Evolutionary conservation across 53 echinoderm and acorn worm species (phyloP), one percentile per base, ranked within the genome.

Genomic region (Hippasteria phrygiana): DNA sequence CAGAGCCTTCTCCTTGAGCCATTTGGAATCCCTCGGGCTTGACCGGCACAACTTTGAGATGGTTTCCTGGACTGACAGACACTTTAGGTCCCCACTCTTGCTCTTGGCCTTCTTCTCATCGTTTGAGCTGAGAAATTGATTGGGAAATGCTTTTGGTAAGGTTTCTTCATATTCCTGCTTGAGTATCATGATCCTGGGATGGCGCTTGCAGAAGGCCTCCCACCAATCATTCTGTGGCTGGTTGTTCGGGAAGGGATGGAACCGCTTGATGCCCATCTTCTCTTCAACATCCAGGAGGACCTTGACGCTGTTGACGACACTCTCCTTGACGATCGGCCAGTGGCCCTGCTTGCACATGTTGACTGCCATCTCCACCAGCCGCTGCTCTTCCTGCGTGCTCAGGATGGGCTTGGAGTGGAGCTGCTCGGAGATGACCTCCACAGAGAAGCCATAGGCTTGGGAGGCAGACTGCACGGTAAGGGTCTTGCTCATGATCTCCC

Each of bases 291-390:
- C 85, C 53, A 85, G 54, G 37, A 85, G 85, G 38, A 64, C 71
- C 51, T 71, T 51, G 35, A 85, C 85, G 51, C 36, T 85, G 40
- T 64, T 70, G 51, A 85, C 24, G 20, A 85, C 70, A 36, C 70
- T 71, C 10, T 70, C 69, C 37, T 41, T 48, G 38, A 85, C 85
- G 36, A 51, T 26, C 14, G 38, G n/a, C 51, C 85, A 67, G 20
- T 50, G 70, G n/a, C 85, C 85, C 28, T 64, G 85, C 33, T 71
- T 70, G 85, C 69, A 67, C 85, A 85, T 85, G 69, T 48, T 71
- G 70, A 85, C 9, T 3, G 85, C 70, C 71, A 85, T 33, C 39
- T 70, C 85, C 27, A 85, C 85, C 54, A 85, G 71, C n/a, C 85
- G 32, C 51, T 51, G 24, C 71, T 85, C 85, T 39, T 85, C 85